Evolutionary conservation across 2,797 vertebrate species (phyloP).

Genomic region (Sternarchorhynchus goeldii): DNA sequence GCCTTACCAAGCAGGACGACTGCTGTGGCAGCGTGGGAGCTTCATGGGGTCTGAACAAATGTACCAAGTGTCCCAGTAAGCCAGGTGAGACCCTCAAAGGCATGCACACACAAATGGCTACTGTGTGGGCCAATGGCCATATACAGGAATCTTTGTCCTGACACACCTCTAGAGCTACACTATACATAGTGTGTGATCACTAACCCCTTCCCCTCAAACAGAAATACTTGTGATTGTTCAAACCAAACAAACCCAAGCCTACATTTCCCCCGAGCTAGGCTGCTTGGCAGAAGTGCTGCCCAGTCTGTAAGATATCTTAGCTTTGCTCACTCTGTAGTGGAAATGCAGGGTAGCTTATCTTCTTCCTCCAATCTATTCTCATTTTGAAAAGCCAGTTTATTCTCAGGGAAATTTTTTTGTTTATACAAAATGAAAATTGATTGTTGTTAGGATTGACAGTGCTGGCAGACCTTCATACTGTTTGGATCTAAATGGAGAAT

Average conservation of each 20-base stretch:
- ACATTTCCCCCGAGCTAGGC: slow-evolving; percentile 64
- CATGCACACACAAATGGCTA: neutral
- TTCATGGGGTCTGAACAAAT: slow-evolving; percentile 86
- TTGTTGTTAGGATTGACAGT: slow-evolving; percentile 9
- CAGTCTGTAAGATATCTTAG: slow-evolving; percentile 54
- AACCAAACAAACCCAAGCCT: slow-evolving; percentile 64
- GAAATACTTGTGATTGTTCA: slow-evolving; percentile 54
- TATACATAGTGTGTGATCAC: slow-evolving; percentile 30
- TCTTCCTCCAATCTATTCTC: slow-evolving; percentile 61
- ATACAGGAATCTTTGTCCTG: neutral
- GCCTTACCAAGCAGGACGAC: slow-evolving; percentile 89
- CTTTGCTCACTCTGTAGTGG: slow-evolving; percentile 48
- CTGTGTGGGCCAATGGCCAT: neutral
- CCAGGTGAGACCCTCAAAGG: slow-evolving; percentile 79
- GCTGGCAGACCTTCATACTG: neutral
- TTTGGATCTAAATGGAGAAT: neutral
- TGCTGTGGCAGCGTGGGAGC: slow-evolving; percentile 92
- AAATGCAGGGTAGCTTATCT: slow-evolving; percentile 58
- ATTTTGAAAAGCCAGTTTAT: slow-evolving; percentile 61
- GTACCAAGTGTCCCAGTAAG: slow-evolving; percentile 84
- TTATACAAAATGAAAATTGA: slow-evolving; percentile 32
- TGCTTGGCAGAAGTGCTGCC: slow-evolving; percentile 64
- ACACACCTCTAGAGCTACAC: neutral
- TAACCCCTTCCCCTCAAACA: slow-evolving; percentile 40
- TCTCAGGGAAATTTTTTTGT: slow-evolving; percentile 42